Conservation (phyloP, 2,113 vertebrate genomes). For the Prunella himalayana region DNA sequence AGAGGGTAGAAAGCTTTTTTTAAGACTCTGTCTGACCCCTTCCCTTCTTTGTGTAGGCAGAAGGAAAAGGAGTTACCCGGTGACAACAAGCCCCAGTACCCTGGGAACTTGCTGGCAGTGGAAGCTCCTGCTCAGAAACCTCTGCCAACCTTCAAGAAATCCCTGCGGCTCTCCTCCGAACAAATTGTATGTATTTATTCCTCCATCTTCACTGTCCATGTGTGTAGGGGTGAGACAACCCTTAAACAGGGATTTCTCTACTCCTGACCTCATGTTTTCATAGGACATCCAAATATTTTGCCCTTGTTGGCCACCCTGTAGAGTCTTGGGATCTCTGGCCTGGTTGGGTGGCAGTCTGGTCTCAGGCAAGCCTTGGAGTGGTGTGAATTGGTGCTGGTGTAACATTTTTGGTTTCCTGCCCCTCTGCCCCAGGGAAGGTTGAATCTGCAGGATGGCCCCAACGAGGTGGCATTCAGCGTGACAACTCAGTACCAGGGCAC, state of each 20-base stretch:
- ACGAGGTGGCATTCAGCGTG: slow-evolving; percentile 89
- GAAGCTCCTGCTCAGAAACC: neutral
- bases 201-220: neutral
- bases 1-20: neutral
- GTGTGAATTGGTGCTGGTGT: neutral
- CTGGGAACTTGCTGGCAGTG: neutral
- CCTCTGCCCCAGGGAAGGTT: slow-evolving; percentile 70
- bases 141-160: slow-evolving; percentile 79
- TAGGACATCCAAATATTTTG: neutral
- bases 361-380: neutral
- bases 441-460: slow-evolving; percentile 88
- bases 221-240: neutral
- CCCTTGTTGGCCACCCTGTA: neutral
- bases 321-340: neutral
- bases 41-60: slow-evolving; percentile 18
- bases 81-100: slow-evolving; percentile 48
- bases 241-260: neutral
- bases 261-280: neutral
- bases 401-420: neutral
- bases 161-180: slow-evolving; percentile 85
- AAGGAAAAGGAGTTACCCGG: slow-evolving; percentile 67
- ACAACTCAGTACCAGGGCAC: slow-evolving; percentile 96
- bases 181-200: slow-evolving; percentile 81
- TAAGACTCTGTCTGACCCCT: neutral
- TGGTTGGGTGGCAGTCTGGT: neutral